A percentile compares a stretch with the other conserved stretches of the same genome.
phyloP scores from a whole-genome alignment of 2,797 vertebrate species.

The Aotus griseimembra region DNA sequence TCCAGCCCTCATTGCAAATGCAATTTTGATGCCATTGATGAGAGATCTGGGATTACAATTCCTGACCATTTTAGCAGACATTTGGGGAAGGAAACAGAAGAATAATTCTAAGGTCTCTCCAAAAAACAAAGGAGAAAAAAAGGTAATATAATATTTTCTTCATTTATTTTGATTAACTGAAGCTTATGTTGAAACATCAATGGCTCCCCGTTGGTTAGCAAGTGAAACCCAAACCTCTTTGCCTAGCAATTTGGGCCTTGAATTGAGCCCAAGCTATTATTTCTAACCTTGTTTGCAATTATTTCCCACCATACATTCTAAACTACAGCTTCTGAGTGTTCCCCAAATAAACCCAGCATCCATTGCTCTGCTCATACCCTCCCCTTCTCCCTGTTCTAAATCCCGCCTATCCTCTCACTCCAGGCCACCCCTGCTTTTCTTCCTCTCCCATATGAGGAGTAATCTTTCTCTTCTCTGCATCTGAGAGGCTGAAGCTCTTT shows the following conservation, averaged over 20 bases:
- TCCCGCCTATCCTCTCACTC: neutral
- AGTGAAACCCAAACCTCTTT: constrained; percentile 56
- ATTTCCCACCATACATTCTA: constrained; percentile 26
- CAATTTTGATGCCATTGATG: constrained; percentile 79
- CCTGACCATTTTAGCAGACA: constrained; percentile 71
- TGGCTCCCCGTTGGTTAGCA: constrained; percentile 59
- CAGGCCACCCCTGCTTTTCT: neutral
- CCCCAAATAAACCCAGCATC: neutral
- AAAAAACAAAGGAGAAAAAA: constrained; percentile 55
- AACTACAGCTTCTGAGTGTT: constrained; percentile 7
- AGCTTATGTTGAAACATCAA: constrained; percentile 50
- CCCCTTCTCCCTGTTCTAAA: neutral
- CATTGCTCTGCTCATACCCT: neutral
- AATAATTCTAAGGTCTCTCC: constrained; percentile 64
- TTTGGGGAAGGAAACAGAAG: constrained; percentile 1
- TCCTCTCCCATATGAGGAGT: neutral
- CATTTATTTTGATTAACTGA: constrained; percentile 64
- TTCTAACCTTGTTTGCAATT: constrained; percentile 55
- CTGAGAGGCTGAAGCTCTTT: neutral
- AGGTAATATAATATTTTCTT: constrained; percentile 45
- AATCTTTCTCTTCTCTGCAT: neutral
- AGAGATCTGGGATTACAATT: constrained; percentile 82
- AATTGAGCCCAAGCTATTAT: constrained; percentile 19
- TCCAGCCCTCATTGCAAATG: constrained; percentile 77
- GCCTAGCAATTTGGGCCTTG: constrained; percentile 30